Evolutionary conservation across 64 coral and sea anemone genomes (phyloP).

Genomic region (Orbicella faveolata): DNA sequence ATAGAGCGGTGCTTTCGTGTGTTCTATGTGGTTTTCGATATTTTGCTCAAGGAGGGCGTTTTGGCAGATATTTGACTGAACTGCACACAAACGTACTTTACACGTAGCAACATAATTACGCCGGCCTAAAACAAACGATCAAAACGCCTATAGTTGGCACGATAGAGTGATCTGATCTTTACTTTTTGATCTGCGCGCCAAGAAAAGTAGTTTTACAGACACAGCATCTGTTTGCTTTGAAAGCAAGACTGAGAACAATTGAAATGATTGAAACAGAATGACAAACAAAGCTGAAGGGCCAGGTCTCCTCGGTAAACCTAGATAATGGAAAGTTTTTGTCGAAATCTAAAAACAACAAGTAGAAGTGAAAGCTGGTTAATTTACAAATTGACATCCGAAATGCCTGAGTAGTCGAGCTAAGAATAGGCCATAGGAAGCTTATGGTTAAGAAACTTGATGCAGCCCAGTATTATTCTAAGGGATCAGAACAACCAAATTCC

Average conservation of each 20-base stretch:
- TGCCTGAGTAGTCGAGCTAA: neutral
- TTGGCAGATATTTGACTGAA: neutral
- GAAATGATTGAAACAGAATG: slow-evolving; percentile 12
- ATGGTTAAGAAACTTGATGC: neutral
- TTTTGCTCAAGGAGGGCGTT: too few species aligned
- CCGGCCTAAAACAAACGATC: neutral
- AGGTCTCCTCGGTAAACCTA: neutral
- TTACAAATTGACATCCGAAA: neutral
- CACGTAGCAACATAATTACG: neutral
- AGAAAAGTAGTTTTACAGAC: neutral
- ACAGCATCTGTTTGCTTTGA: slow-evolving; percentile 21
- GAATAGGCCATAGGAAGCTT: neutral
- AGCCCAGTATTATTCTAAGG: neutral
- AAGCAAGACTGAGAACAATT: slow-evolving; percentile 8
- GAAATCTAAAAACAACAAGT: slow-evolving; percentile 44
- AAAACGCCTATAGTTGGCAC: neutral
- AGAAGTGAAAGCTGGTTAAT: neutral
- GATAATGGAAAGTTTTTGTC: slow-evolving; percentile 31
- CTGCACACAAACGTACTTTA: neutral
- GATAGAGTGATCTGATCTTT: slow-evolving; percentile 2
- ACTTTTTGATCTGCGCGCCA: neutral
- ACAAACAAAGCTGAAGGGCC: slow-evolving; percentile 7
- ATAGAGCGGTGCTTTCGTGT: too few species aligned
- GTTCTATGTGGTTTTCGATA: too few species aligned
- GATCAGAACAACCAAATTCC: neutral